Evolutionary conservation across 2,888 invertebrate genomes (phyloP).

Genomic region (Cerastis leucographa): DNA sequence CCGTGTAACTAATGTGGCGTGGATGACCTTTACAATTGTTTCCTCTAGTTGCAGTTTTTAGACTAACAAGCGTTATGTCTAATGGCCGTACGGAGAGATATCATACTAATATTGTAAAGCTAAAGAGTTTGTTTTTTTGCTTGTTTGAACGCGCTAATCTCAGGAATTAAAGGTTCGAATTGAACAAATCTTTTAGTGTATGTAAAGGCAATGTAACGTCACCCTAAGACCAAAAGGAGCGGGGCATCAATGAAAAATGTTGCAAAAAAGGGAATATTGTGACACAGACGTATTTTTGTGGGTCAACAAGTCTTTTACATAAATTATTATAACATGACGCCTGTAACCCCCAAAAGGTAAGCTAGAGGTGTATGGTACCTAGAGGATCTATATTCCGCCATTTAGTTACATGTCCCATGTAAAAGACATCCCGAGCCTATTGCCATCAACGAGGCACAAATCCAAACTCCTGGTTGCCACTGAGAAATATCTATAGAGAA

Average conservation of each 20-base stretch:
- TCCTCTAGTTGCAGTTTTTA: conserved; percentile 57
- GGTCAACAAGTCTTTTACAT: too few relatives aligned
- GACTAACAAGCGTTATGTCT: conserved; percentile 18
- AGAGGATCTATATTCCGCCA: neutral
- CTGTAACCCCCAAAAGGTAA: neutral
- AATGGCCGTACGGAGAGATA: neutral
- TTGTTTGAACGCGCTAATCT: too few relatives aligned
- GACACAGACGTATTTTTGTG: too few relatives aligned
- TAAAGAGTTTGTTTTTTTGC: too few relatives aligned
- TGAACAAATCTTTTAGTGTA: too few relatives aligned
- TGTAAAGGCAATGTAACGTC: too few relatives aligned
- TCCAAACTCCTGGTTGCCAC: neutral
- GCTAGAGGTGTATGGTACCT: neutral
- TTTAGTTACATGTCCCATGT: neutral
- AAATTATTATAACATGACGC: neutral
- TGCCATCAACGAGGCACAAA: neutral
- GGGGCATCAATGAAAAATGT: too few relatives aligned
- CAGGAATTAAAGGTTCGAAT: too few relatives aligned
- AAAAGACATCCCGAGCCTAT: neutral
- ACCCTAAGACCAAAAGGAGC: too few relatives aligned
- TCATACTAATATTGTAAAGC: too few relatives aligned
- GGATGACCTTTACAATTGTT: conserved; percentile 56
- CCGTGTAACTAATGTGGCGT: conserved; percentile 38
- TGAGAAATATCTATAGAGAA: neutral
- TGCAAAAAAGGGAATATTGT: too few relatives aligned